A percentile compares a stretch with the other conserved stretches of the same genome.
Evolutionary conservation across 64 coral and sea anemone species (phyloP).

Genomic region (Montipora foliosa): DNA sequence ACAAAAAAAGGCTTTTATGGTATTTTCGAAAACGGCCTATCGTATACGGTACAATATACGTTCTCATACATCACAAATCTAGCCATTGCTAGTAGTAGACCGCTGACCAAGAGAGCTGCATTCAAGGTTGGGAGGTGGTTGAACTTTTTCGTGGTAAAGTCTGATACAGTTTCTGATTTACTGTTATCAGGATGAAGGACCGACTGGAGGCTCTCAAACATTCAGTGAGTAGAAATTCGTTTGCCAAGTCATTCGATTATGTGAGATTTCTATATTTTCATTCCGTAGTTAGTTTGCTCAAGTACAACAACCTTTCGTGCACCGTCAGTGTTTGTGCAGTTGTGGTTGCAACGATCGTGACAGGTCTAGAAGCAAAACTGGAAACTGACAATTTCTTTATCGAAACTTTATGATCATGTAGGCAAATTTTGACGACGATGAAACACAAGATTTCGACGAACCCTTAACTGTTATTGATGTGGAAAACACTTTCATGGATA

Average conservation of each 20-base stretch:
- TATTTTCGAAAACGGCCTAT: too few relatives aligned
- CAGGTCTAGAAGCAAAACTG: background rate
- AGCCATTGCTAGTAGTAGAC: too few relatives aligned
- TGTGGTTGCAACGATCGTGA: slow-evolving; percentile 10
- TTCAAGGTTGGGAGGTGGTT: background rate
- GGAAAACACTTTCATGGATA: slow-evolving; percentile 72
- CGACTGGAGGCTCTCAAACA: slow-evolving; percentile 34
- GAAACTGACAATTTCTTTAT: slow-evolving; percentile 10
- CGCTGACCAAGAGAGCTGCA: background rate
- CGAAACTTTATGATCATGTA: slow-evolving; percentile 30
- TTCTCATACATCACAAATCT: too few relatives aligned
- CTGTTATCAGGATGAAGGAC: slow-evolving; percentile 65
- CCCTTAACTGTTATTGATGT: slow-evolving; percentile 31
- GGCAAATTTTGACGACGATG: slow-evolving; percentile 63
- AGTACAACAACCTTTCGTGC: background rate
- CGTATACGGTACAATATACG: too few relatives aligned
- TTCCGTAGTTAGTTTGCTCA: background rate
- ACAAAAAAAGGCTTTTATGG: too few relatives aligned
- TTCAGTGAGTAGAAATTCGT: slow-evolving; percentile 6
- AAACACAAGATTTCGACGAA: slow-evolving; percentile 53
- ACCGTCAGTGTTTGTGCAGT: background rate
- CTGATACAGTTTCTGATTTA: background rate
- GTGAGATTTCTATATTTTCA: background rate
- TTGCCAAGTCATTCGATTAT: background rate
- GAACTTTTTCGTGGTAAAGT: background rate